A percentile compares a stretch with the other conserved stretches of the same genome.
These are phyloP conservation scores for Hypocryptadius cinnamomeus DNA, from an alignment of 2,113 vertebrate species.

Conservation along the genomic window DNA sequence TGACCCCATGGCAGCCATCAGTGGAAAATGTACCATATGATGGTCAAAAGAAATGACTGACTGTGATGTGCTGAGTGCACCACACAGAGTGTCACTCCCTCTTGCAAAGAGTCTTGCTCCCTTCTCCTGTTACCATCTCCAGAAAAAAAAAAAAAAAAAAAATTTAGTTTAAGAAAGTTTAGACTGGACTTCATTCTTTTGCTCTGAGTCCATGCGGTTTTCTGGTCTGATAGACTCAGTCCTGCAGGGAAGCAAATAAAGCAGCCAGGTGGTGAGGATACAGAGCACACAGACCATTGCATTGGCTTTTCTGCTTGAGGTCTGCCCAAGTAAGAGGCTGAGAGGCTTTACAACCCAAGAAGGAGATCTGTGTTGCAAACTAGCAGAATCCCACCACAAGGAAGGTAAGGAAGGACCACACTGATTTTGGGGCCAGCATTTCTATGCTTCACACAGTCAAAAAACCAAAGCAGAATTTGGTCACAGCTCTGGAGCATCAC, in stretches of 20 bases:
- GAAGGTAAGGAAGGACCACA: not conserved
- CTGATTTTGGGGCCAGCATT: not conserved
- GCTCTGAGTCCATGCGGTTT: not conserved
- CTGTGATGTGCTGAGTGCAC: not conserved
- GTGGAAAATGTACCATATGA: not conserved
- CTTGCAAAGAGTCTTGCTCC: not conserved
- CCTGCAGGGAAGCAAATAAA: not conserved
- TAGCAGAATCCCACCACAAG: not conserved
- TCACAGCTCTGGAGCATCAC: not conserved
- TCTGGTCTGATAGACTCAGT: not conserved
- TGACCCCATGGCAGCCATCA: not conserved
- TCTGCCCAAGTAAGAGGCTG: not conserved
- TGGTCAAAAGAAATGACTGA: not conserved
- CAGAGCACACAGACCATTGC: not conserved
- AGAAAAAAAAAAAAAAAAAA: not conserved
- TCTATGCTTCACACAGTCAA: not conserved
- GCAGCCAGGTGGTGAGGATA: not conserved
- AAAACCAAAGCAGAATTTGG: not conserved
- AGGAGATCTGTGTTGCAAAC: not conserved
- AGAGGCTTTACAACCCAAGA: not conserved
- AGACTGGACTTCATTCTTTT: not conserved
- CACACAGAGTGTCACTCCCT: not conserved
- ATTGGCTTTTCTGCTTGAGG: not conserved
- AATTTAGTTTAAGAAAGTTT: not conserved
- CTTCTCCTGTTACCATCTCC: not conserved